Base-by-base conservation (phyloP, 2,797 vertebrate species). In the Todus mexicanus region DNA sequence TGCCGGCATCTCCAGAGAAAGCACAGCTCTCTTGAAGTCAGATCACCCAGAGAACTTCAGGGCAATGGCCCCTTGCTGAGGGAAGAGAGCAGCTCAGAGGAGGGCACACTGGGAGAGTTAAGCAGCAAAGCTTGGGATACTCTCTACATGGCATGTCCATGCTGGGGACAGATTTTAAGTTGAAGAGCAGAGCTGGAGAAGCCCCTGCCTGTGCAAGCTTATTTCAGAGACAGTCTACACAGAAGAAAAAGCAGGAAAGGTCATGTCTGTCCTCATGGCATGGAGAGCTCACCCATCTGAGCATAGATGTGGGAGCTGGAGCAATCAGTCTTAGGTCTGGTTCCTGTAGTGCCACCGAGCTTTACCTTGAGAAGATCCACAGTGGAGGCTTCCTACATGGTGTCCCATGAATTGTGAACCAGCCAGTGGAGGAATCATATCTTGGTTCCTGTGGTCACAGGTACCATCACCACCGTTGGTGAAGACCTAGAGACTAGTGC, bases 121-220 rank as follows among this genome's bases (percentile, higher is more conserved):
- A n/a, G 31, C 19, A 81, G 16, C 29, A 94, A 78, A 53, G 3
- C 33, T 72, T 45, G 63, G 26, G 29, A 57, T 31, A 15, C 21
- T 81, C 19, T 56, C 33, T 20, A 6, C 1, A 1, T 33, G 37
- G 8, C 5, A 18, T 18, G 5, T 10, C 25, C 0, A 0, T n/a
- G 19, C n/a, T 83, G 54, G 35, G 16, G 13, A 26, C 27, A 42
- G 21, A 42, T 74, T 68, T 76, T 43, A 64, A n/a, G 9, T 11
- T 16, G 38, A 38, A 64, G 17, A 70, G 11, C 23, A 56, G 40
- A 84, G 35, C 74, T 59, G 1, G 43, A 33, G 33, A 87, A 43
- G 3, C 3, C 12, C 10, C 21, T 75, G 45, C 20, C 27, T 31
- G 19, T 51, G 29, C 14, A 73, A 43, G 11, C 21, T 79, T 12